Evolutionary conservation across 2,797 vertebrate species (phyloP).

Genomic region (Mycteria americana): DNA sequence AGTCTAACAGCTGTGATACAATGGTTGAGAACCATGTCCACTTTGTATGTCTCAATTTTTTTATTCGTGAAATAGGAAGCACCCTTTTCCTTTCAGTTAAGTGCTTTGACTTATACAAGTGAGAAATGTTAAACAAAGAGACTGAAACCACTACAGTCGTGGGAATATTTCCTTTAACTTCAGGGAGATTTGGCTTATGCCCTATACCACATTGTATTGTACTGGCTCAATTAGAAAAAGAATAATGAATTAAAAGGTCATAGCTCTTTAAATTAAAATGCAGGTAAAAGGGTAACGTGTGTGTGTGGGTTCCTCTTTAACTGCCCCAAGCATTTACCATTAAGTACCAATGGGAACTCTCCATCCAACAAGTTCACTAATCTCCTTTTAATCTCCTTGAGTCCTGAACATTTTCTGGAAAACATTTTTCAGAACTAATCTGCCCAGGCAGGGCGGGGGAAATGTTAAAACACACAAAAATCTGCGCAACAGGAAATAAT

Average conservation of each 20-base stretch:
- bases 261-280: not conserved
- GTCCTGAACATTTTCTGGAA: conserved; percentile 33
- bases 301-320: not conserved
- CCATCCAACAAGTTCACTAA: conserved; percentile 7
- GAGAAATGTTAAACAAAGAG: conserved; percentile 44
- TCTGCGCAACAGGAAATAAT: conserved; percentile 69
- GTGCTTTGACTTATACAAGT: conserved; percentile 28
- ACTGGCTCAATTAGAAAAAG: not conserved
- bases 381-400: conserved; percentile 50
- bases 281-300: not conserved
- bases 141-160: conserved; percentile 6
- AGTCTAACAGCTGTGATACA: not conserved
- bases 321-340: not conserved
- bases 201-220: not conserved
- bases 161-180: conserved; percentile 42
- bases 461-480: conserved; percentile 59
- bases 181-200: conserved; percentile 9
- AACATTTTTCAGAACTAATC: conserved; percentile 50
- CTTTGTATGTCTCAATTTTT: not conserved
- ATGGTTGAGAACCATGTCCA: not conserved
- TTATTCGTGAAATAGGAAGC: not conserved
- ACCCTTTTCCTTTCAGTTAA: not conserved
- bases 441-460: conserved; percentile 15
- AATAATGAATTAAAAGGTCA: conserved; percentile 16
- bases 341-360: not conserved